Base-by-base conservation (phyloP, 64 coral and sea anemone species). In the Cladopsammia gracilis region DNA sequence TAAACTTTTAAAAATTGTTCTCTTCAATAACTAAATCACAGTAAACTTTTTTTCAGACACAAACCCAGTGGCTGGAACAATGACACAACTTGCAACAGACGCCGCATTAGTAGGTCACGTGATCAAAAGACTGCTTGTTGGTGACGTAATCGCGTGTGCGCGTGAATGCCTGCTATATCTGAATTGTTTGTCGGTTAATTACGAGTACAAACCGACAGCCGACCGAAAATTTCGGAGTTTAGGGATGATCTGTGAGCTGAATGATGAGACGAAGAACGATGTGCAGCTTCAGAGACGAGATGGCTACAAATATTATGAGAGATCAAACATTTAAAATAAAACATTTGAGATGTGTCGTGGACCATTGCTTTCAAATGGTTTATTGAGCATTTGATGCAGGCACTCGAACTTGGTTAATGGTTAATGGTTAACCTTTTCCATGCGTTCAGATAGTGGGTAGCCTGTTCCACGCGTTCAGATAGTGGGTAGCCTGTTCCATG, bases 91-190 rank as follows among this genome's bases (percentile, higher is more conserved):
- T 24, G 71, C 16, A 4, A 58, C 20, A 56, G 70, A 87, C 73
- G 15, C 91, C 59, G 20, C 64, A 51, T 16, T 93, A 6, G 7
- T 11, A 45, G 79, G 69, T 20, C 61, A 71, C 72, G 47, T 93
- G 20, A 73, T 93, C 7, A 77, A 46, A n/a, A 86, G 82, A 26
- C 3, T 86, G 46, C 74, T 93, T 18, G 91, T 93, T 1, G 82
- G 87, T 93, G 91, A 93, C 73, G 60, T 78, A 20, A 66, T 43
- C 1, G 25, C 53, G n/a, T 93, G 91, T 87, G 91, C 91, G 16
- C 82, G 91, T 77, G 91, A 93, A 87, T 93, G 91, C 19, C 82
- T 93, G 9, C 46, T 87, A 59, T 78, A 66, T 22, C 49, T 76
- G 12, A 87, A 75, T 58, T 93, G 91, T 56, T 24, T 57, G 3